These are phyloP conservation scores for Anneissia japonica DNA, from an alignment of 35 echinoderm and acorn worm species.

Conservation along the genomic window DNA sequence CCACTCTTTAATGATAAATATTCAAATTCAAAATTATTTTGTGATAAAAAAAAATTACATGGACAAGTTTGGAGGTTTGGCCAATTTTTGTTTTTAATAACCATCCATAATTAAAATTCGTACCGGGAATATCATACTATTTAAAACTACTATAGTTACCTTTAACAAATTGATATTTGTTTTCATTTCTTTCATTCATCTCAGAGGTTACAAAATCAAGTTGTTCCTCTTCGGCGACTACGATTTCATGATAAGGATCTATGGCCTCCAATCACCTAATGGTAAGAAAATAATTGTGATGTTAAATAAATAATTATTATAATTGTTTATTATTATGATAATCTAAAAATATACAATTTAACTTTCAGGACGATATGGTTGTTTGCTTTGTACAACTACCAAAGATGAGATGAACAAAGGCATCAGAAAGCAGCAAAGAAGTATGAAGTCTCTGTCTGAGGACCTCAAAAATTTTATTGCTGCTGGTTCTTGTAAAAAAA, in stretches of 20 bases:
- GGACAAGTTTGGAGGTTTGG: not conserved
- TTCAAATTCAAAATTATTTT: not conserved
- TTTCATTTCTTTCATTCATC: too few species aligned
- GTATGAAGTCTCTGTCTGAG: not conserved
- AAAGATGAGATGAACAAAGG: not conserved
- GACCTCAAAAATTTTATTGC: not conserved
- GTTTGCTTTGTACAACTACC: not conserved
- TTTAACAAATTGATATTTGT: too few species aligned
- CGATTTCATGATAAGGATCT: constrained; percentile 17
- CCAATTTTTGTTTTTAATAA: too few species aligned
- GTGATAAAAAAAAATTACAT: not conserved
- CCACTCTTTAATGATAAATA: not conserved
- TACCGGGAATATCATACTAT: too few species aligned
- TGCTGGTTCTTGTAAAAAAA: not conserved
- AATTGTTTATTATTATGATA: too few species aligned
- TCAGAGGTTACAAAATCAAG: constrained; percentile 7
- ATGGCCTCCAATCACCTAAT: constrained; percentile 27
- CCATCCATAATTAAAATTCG: too few species aligned
- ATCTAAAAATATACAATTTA: too few species aligned
- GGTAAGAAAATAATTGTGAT: not conserved
- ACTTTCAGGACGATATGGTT: not conserved
- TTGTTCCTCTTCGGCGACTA: constrained; percentile 32
- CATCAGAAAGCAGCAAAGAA: not conserved
- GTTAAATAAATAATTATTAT: too few species aligned
- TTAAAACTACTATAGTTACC: too few species aligned